Base-by-base conservation (phyloP, 2,888 invertebrate species). In the Amblyteles armatorius region DNA sequence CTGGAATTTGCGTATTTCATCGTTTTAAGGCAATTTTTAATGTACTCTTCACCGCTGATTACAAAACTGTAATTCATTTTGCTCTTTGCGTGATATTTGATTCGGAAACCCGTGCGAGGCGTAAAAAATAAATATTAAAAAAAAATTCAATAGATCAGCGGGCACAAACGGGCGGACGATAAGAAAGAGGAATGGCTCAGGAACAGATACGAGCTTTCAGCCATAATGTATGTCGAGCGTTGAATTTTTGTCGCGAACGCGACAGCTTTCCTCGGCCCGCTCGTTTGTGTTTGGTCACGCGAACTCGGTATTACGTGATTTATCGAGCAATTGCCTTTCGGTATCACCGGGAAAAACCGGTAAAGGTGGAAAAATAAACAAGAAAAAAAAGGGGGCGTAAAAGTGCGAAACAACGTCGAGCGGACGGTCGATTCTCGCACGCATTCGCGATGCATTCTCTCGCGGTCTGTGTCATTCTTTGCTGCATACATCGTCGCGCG, bases 381-480 rank as follows among this genome's bases (percentile, higher is more conserved):
- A 22, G 36, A 55, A 60, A 69, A 6, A 19, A 22, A 9, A 68
- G 26, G 11, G 52, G 3, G 36, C 33, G 11, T 9, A 81, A 22
- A 68, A 68, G n/a, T 26, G 22, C 19, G 63, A 63, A 48, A n/a
- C 60, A 29, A 76, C n/a, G 81, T 82, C 69, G 60, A 76, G 71
- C 29, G 29, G 33, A 73, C 73, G 77, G 80, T 78, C 74, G 73
- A 78, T 77, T 77, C 67, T 80, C 67, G 68, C 80, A 77, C 78
- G 73, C 78, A 74, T 74, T 78, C 81, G 63, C 73, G 67, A 57
- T 80, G 67, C 77, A 84, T 84, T 81, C 63, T 78, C 67, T 22
- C 72, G 73, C 77, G 50, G 29, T 19, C 65, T 36, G 68, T 63
- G 63, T 19, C 52, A 33, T 63, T 29, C 29, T 33, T 63, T 73